Evolutionary conservation across 2,797 vertebrate genomes (phyloP), one percentile per base, ranked within the genome.

Genomic region (Anableps anableps): DNA sequence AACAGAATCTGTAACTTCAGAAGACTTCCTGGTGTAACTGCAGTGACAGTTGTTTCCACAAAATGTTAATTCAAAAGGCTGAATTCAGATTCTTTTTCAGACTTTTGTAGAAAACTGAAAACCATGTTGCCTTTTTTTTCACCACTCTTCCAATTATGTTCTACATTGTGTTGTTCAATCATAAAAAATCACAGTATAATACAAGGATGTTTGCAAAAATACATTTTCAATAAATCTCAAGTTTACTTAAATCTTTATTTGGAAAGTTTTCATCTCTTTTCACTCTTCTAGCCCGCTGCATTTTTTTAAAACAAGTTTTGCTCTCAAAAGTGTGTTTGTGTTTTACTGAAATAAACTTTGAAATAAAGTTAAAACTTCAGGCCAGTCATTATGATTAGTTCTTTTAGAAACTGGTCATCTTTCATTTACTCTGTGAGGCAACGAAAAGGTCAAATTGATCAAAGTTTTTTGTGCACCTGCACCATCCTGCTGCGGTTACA

Each of bases 391-490:
- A 14, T 36, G 66, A 64, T 78, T 13, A 53, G 1, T 64, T 76
- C n/a, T 80, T 78, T 68, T 7, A 62, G 29, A 34, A 79, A 48
- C 7, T 41, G 80, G 68, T 84, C 51, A 66, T 41, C 31, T 86
- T 85, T 85, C 29, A 81, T 78, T 79, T 77, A 2, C 23, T 79
- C 47, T 74, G 19, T 76, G 73, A 73, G 58, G 71, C 17, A n/a
- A 26, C 68, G 75, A 68, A 74, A 78, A 74, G 74, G 80, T 82
- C 19, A 74, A 36, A 82, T 19, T 70, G 80, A 86, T 83, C 19
- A 83, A 87, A 82, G 79, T 83, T 87, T 80, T 76, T 41, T 82
- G 78, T 80, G 76, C 77, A 83, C 83, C 74, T 90, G 74, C 79
- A 72, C 76, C 23, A 3, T 72, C 55, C 48, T 74, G 80, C 84